phyloP scores from a whole-genome alignment of 2,888 invertebrate genomes.

The Epinotia brunnichana region DNA sequence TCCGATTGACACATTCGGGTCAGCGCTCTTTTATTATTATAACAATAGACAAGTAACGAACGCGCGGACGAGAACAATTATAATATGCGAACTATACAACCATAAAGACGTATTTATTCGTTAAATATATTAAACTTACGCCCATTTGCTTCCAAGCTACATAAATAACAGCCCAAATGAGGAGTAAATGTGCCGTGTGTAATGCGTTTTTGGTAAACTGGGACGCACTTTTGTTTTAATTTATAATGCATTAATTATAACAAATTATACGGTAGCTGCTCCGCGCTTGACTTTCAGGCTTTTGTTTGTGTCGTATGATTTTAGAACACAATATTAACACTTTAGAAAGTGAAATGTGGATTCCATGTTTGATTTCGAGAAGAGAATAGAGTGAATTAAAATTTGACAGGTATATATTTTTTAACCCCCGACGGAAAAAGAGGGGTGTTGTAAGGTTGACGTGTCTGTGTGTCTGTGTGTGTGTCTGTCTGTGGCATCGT shows the following conservation, averaged over 20 bases:
- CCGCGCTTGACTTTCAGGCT: constrained; percentile 7
- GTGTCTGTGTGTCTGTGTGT: too few relatives aligned
- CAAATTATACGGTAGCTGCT: constrained; percentile 29
- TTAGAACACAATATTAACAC: neutral
- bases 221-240: constrained; percentile 30
- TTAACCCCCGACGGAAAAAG: too few relatives aligned
- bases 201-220: constrained; percentile 28
- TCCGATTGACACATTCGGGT: constrained; percentile 32
- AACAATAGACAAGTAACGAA: constrained; percentile 33
- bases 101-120: neutral
- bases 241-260: constrained; percentile 30
- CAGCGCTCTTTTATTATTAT: constrained; percentile 34
- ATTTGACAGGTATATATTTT: neutral
- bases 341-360: neutral
- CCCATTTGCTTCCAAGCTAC: neutral
- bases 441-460: too few relatives aligned
- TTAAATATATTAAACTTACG: neutral
- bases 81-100: constrained; percentile 2
- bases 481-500: too few relatives aligned
- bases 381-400: neutral
- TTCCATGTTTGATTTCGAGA: neutral
- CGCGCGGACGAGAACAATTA: constrained; percentile 33
- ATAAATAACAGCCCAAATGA: neutral
- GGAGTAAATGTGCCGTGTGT: constrained; percentile 4
- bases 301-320: constrained; percentile 13